These are phyloP conservation scores for Pluvialis apricaria DNA, from an alignment of 2,113 vertebrate species.

Conservation along the genomic window DNA sequence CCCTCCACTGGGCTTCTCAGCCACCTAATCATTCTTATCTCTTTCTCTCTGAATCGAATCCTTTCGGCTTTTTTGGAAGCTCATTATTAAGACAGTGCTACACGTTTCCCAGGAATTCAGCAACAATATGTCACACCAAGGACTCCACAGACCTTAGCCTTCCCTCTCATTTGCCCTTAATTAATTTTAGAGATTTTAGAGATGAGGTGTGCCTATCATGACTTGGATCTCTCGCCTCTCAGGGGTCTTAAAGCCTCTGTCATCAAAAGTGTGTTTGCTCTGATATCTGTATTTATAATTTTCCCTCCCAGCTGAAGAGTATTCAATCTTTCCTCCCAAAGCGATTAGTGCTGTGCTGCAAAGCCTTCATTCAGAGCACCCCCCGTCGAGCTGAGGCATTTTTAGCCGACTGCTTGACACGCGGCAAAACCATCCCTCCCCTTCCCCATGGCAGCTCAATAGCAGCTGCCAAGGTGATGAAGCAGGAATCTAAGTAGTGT, in stretches of 20 bases:
- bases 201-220: conserved; percentile 21
- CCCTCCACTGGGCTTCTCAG: not conserved
- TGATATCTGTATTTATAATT: not conserved
- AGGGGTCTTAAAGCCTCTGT: conserved; percentile 9
- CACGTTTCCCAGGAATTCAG: not conserved
- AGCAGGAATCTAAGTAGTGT: not conserved
- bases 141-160: conserved; percentile 10
- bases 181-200: conserved; percentile 59
- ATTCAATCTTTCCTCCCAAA: not conserved
- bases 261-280: conserved; percentile 14
- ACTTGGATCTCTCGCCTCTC: conserved; percentile 16
- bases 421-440: not conserved
- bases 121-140: not conserved
- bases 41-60: not conserved
- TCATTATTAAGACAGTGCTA: not conserved
- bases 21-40: not conserved
- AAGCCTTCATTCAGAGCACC: conserved; percentile 6
- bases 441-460: not conserved
- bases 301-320: not conserved
- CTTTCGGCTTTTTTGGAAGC: not conserved
- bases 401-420: not conserved
- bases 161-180: conserved; percentile 17
- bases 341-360: not conserved
- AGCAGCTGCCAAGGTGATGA: not conserved
- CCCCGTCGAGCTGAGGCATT: not conserved